These are phyloP conservation scores for Temnothorax unifasciatus DNA, from an alignment of 2,888 invertebrate genomes.

Conservation along the genomic window DNA sequence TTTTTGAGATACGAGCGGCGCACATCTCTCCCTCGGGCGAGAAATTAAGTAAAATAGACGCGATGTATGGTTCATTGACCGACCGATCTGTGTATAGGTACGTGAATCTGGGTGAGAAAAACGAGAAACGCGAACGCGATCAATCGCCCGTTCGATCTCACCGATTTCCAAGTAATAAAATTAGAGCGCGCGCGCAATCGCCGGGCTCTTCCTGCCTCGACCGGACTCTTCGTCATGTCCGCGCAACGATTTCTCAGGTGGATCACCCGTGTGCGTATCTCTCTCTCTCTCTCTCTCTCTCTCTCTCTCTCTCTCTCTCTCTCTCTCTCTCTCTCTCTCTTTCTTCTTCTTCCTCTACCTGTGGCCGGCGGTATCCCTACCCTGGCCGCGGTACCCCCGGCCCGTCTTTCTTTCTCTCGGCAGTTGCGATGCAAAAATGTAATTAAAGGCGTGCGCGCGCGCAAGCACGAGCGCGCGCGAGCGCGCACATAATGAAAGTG, in stretches of 20 bases:
- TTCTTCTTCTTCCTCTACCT: conserved; percentile 18
- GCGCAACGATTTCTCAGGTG: conserved; percentile 50
- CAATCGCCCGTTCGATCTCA: conserved; percentile 37
- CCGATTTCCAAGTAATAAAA: conserved; percentile 54
- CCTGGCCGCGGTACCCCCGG: conserved; percentile 22
- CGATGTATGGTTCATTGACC: conserved; percentile 32
- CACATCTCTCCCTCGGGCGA: not conserved
- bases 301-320: conserved; percentile 27
- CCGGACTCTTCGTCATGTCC: conserved; percentile 46
- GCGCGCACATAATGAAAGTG: conserved; percentile 80
- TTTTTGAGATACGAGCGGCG: not conserved
- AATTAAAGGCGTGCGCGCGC: conserved; percentile 80
- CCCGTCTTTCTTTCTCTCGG: conserved; percentile 65
- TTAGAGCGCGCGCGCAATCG: conserved; percentile 50
- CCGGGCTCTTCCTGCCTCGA: conserved; percentile 31
- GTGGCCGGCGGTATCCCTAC: not conserved
- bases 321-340: conserved; percentile 24
- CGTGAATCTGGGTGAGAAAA: not conserved
- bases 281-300: conserved; percentile 25
- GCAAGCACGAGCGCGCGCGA: conserved; percentile 55
- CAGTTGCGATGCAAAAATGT: conserved; percentile 81
- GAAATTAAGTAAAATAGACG: conserved; percentile 18
- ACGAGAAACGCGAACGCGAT: conserved; percentile 11
- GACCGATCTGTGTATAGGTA: conserved; percentile 18
- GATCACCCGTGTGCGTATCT: conserved; percentile 26